Evolutionary conservation across 2,797 vertebrate genomes (phyloP).

Genomic region (Sandelia bainsii): DNA sequence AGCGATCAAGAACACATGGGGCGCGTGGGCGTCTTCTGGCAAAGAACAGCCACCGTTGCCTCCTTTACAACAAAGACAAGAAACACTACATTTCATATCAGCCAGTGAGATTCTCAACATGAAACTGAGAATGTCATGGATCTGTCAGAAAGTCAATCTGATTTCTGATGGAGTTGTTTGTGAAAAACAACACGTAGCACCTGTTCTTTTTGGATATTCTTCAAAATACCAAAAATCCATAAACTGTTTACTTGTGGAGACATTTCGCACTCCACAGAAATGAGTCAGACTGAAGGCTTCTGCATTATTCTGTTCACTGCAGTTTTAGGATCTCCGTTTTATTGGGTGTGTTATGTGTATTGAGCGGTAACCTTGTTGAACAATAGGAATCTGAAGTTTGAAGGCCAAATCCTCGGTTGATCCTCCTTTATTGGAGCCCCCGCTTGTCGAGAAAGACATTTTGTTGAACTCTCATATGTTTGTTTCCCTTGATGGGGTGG

Average conservation of each 20-base stretch:
- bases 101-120: conserved; percentile 57
- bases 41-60: conserved; percentile 68
- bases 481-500: conserved; percentile 59
- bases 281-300: conserved; percentile 4
- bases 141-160: conserved; percentile 39
- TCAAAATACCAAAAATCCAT: conserved; percentile 1
- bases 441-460: conserved; percentile 50
- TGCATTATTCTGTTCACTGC: not conserved
- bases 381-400: conserved; percentile 14
- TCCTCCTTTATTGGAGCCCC: conserved; percentile 73
- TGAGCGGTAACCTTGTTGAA: conserved; percentile 12
- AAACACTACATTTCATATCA: conserved; percentile 70
- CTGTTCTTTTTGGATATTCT: conserved; percentile 16
- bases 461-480: conserved; percentile 76
- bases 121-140: conserved; percentile 40
- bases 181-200: conserved; percentile 9
- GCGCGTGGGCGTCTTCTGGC: conserved; percentile 81
- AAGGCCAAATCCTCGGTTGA: conserved; percentile 55
- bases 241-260: not conserved
- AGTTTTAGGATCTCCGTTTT: not conserved
- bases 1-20: conserved; percentile 78
- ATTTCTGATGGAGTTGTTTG: conserved; percentile 37
- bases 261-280: not conserved
- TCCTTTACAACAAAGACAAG: conserved; percentile 73
- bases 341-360: not conserved